phyloP scores from a whole-genome alignment of 2,888 invertebrate genomes.

The Drosophila vallismaia region DNA sequence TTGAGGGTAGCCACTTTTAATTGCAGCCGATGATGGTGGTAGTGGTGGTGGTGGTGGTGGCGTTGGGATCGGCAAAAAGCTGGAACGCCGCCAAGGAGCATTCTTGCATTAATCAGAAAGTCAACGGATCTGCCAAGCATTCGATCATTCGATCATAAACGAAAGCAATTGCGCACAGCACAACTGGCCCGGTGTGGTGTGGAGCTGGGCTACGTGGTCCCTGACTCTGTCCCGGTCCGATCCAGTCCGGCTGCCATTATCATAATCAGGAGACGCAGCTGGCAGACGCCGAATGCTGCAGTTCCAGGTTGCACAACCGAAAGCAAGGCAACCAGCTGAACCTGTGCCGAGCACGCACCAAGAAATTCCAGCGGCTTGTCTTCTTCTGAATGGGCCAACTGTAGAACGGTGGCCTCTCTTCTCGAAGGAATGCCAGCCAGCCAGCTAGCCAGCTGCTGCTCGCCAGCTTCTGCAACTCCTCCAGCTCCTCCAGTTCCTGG shows the following conservation, averaged over 20 bases:
- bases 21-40: slow-evolving; percentile 53
- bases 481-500: slow-evolving; percentile 13
- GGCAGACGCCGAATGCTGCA: slow-evolving; percentile 64
- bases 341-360: slow-evolving; percentile 83
- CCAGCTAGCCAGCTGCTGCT: slow-evolving; percentile 60
- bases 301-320: slow-evolving; percentile 16
- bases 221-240: slow-evolving; percentile 28
- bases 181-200: slow-evolving; percentile 24
- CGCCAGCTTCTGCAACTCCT: slow-evolving; percentile 11
- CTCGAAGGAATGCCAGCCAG: slow-evolving; percentile 47
- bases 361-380: slow-evolving; percentile 82
- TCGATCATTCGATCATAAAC: slow-evolving; percentile 68
- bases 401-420: slow-evolving; percentile 44
- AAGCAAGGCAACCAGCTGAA: slow-evolving; percentile 51
- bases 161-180: slow-evolving; percentile 69
- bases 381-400: slow-evolving; percentile 57
- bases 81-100: slow-evolving; percentile 63
- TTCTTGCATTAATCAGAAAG: slow-evolving; percentile 80
- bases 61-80: slow-evolving; percentile 41
- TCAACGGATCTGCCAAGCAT: slow-evolving; percentile 76
- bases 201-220: slow-evolving; percentile 10
- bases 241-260: slow-evolving; percentile 61
- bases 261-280: slow-evolving; percentile 78
- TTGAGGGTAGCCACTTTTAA: slow-evolving; percentile 66
- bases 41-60: slow-evolving; percentile 22